Conservation (phyloP, 2,888 invertebrate genomes). For the Microctonus brassicae region DNA sequence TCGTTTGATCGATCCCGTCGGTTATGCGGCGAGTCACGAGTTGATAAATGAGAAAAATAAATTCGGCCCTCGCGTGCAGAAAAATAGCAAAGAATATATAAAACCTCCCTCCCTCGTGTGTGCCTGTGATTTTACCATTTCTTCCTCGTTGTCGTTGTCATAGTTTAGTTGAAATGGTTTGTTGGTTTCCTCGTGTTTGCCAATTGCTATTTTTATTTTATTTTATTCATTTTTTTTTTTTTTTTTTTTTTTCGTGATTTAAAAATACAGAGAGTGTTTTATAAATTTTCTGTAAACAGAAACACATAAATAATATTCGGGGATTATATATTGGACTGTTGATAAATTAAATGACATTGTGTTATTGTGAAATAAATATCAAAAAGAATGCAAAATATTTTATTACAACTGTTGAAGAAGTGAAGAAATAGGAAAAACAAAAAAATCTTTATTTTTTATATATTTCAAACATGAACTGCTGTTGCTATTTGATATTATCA, state of each 20-base stretch:
- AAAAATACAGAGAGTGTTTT: no score
- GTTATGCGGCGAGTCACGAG: conserved; percentile 32
- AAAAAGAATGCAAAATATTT: no score
- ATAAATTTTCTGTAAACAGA: no score
- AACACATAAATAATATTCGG: no score
- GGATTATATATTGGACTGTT: no score
- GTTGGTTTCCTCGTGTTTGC: neutral
- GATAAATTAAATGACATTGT: no score
- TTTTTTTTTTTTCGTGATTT: neutral
- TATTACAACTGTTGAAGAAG: no score
- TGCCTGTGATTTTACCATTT: conserved; percentile 35
- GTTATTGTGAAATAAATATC: no score
- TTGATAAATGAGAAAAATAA: conserved; percentile 38
- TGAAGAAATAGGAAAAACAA: neutral
- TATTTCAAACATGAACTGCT: no score
- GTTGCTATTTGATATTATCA: no score
- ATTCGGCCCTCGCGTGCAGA: conserved; percentile 36
- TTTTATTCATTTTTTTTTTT: neutral
- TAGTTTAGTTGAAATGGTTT: neutral
- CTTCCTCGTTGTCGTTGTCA: neutral
- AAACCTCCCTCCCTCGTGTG: neutral
- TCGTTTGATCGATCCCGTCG: conserved; percentile 39
- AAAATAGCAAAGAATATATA: conserved; percentile 36
- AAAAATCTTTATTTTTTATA: no score
- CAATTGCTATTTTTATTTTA: neutral